phyloP scores from a whole-genome alignment of 2,797 vertebrate genomes.

The Spheniscus humboldti region DNA sequence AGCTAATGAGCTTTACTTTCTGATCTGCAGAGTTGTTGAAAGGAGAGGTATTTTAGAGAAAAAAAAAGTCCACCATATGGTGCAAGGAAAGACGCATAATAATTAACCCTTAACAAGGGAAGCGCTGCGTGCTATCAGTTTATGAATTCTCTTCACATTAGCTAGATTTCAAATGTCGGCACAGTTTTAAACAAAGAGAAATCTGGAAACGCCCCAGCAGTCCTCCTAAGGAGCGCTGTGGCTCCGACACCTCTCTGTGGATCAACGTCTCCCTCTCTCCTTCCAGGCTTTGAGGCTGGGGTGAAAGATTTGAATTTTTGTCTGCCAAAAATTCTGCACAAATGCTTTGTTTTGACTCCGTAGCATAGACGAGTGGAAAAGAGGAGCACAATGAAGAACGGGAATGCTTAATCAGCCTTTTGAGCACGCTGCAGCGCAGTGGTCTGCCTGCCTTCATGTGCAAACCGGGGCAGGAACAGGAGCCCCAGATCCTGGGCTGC shows the following conservation, averaged over 20 bases:
- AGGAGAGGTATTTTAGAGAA: conserved; percentile 30
- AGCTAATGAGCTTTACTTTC: conserved; percentile 35
- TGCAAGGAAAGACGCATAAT: conserved; percentile 4
- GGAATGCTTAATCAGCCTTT: not conserved
- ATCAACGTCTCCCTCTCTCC: not conserved
- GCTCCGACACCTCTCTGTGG: not conserved
- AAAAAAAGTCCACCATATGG: conserved; percentile 41
- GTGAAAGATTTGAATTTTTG: not conserved
- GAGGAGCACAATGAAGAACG: not conserved
- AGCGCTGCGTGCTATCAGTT: not conserved
- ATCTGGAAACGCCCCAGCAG: not conserved
- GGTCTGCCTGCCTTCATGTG: not conserved
- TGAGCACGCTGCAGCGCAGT: not conserved
- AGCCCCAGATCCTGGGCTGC: not conserved
- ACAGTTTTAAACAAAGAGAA: conserved; percentile 31
- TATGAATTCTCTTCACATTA: conserved; percentile 29
- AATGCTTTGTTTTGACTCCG: not conserved
- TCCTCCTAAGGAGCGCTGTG: not conserved
- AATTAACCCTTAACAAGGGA: conserved; percentile 53
- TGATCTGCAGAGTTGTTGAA: conserved; percentile 18
- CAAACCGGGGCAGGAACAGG: not conserved
- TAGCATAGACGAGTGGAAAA: not conserved
- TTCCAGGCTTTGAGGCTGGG: not conserved
- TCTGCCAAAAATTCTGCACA: not conserved
- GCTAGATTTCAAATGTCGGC: conserved; percentile 4